These are phyloP conservation scores for Camponotus vicinus DNA, from an alignment of 1,140 invertebrate species.

Conservation along the genomic window DNA sequence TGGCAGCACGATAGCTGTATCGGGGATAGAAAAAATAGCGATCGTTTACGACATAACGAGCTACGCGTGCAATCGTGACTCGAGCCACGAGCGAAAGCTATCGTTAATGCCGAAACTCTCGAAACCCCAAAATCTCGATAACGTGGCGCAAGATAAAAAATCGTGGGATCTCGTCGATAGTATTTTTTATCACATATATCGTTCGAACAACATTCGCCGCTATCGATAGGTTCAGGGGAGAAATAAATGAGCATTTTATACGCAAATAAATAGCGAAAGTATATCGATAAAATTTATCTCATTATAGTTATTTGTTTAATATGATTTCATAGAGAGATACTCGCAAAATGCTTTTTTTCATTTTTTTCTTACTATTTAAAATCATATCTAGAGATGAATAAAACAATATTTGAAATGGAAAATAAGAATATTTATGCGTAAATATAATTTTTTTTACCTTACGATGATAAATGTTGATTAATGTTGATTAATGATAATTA, in stretches of 20 bases:
- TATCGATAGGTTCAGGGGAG: neutral
- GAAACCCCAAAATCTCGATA: slow-evolving; percentile 34
- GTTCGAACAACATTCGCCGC: neutral
- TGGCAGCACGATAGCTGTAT: slow-evolving; percentile 39
- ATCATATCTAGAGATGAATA: neutral
- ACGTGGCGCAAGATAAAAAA: slow-evolving; percentile 31
- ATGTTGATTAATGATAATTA: too few species aligned
- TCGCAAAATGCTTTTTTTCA: neutral
- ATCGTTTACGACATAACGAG: slow-evolving; percentile 55
- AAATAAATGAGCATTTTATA: slow-evolving; percentile 26
- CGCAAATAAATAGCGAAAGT: slow-evolving; percentile 2
- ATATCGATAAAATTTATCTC: neutral
- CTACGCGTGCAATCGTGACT: slow-evolving; percentile 5
- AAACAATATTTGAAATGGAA: too few species aligned
- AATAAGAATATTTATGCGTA: too few species aligned
- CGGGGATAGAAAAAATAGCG: slow-evolving; percentile 42
- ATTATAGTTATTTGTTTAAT: neutral
- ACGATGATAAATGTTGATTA: too few species aligned
- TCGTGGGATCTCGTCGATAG: slow-evolving; percentile 4
- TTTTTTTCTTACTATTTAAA: neutral
- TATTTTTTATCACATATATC: slow-evolving; percentile 13
- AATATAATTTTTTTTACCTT: too few species aligned
- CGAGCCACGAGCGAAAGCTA: slow-evolving; percentile 8
- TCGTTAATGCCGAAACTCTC: slow-evolving; percentile 28
- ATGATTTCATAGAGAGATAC: neutral